These are phyloP conservation scores for Trichogramma dendrolimi DNA, from an alignment of 2,888 invertebrate species.

Conservation along the genomic window DNA sequence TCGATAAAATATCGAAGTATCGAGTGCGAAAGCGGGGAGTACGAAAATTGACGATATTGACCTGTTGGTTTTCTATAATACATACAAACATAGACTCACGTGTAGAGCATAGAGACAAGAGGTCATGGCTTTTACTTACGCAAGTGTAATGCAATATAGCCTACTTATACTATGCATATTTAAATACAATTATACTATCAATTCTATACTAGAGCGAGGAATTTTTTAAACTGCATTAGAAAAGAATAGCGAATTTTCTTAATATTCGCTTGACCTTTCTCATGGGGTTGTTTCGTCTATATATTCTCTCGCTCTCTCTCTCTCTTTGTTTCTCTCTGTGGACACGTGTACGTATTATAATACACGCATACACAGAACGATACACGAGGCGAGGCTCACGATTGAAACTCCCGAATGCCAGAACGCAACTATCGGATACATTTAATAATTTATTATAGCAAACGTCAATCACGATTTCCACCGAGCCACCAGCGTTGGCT, in stretches of 20 bases:
- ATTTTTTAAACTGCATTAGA: conserved; percentile 40
- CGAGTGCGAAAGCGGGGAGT: neutral
- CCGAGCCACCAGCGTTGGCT: neutral
- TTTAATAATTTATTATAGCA: conserved; percentile 38
- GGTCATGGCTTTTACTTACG: conserved; percentile 34
- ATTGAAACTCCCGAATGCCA: too few relatives aligned
- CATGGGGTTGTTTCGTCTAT: conserved; percentile 39
- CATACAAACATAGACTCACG: too few relatives aligned
- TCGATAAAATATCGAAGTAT: conserved; percentile 1
- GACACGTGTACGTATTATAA: neutral
- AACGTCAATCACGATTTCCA: conserved; percentile 25
- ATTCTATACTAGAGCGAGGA: conserved; percentile 37
- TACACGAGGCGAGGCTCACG: too few relatives aligned
- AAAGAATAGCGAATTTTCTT: conserved; percentile 40
- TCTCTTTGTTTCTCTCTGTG: neutral
- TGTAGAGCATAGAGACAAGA: conserved; percentile 1
- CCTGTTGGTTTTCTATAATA: conserved; percentile 2
- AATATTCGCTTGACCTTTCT: conserved; percentile 43
- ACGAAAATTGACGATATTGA: conserved; percentile 23
- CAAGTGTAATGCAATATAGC: conserved; percentile 23
- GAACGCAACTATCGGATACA: conserved; percentile 22
- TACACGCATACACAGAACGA: too few relatives aligned
- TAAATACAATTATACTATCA: conserved; percentile 30
- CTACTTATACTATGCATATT: conserved; percentile 29
- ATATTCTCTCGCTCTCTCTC: neutral